phyloP scores from a whole-genome alignment of 2,797 vertebrate genomes.

The Crenichthys baileyi region DNA sequence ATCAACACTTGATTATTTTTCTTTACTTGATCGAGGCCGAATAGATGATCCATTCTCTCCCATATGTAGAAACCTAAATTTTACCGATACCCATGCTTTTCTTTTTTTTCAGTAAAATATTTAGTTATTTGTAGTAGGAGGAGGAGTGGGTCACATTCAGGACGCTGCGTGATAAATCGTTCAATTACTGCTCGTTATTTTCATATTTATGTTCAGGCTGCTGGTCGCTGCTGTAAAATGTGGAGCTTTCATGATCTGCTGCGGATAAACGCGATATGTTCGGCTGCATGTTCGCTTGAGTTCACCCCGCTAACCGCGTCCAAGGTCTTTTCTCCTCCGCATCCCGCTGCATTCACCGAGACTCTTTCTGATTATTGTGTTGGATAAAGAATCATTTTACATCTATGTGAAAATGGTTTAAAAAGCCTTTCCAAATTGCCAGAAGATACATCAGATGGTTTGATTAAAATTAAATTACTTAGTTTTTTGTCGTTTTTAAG shows the following conservation, averaged over 20 bases:
- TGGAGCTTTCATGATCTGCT: not conserved
- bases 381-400: not conserved
- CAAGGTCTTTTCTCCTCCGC: slow-evolving; percentile 22
- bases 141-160: not conserved
- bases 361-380: not conserved
- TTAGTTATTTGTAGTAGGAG: not conserved
- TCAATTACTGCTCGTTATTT: not conserved
- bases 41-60: accelerated
- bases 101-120: accelerated
- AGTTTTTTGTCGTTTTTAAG: not conserved
- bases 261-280: not conserved
- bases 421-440: not conserved
- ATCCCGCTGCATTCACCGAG: not conserved
- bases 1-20: slow-evolving; percentile 14
- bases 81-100: accelerated
- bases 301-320: slow-evolving; percentile 15
- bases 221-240: not conserved
- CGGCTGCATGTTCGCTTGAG: not conserved
- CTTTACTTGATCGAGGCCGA: not conserved
- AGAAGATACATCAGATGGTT: not conserved
- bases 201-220: not conserved
- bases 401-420: not conserved
- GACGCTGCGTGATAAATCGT: not conserved
- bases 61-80: accelerated
- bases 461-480: not conserved